Conservation (phyloP, 2,797 vertebrate species). For the Tolypeutes matacus region DNA sequence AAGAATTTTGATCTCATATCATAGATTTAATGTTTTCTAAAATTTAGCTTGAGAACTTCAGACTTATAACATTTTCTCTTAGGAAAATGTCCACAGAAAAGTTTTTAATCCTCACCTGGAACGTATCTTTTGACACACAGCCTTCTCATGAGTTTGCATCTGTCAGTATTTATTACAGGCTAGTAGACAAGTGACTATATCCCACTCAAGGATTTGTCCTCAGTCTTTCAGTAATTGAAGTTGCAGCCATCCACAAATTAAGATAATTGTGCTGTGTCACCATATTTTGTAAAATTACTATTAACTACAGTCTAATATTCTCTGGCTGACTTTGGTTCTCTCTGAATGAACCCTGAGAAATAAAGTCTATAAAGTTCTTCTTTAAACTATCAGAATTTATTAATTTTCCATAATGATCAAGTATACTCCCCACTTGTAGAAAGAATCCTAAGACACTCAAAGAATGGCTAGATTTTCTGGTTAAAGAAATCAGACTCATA, state of each 20-base stretch:
- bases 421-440: background rate
- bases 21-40: slow-evolving; percentile 57
- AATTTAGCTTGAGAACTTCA: slow-evolving; percentile 57
- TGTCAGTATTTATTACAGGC: slow-evolving; percentile 57
- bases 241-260: slow-evolving; percentile 46
- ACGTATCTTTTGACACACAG: slow-evolving; percentile 46
- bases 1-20: slow-evolving; percentile 57
- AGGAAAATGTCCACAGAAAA: slow-evolving; percentile 59
- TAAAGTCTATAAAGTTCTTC: background rate
- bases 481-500: background rate
- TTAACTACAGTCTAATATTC: slow-evolving; percentile 62
- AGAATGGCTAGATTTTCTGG: background rate
- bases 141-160: slow-evolving; percentile 61
- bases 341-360: background rate
- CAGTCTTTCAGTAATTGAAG: slow-evolving; percentile 46
- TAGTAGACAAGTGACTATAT: slow-evolving; percentile 5
- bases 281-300: slow-evolving; percentile 66
- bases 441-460: background rate
- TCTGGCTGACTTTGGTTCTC: background rate
- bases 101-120: slow-evolving; percentile 62
- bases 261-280: slow-evolving; percentile 60
- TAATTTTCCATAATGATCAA: slow-evolving; percentile 66
- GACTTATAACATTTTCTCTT: slow-evolving; percentile 55
- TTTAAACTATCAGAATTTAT: slow-evolving; percentile 37
- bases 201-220: slow-evolving; percentile 31